Percentiles rank a stretch among this genome's conserved stretches.
phyloP scores from a whole-genome alignment of 2,797 vertebrate genomes.

The Esox lucius region DNA sequence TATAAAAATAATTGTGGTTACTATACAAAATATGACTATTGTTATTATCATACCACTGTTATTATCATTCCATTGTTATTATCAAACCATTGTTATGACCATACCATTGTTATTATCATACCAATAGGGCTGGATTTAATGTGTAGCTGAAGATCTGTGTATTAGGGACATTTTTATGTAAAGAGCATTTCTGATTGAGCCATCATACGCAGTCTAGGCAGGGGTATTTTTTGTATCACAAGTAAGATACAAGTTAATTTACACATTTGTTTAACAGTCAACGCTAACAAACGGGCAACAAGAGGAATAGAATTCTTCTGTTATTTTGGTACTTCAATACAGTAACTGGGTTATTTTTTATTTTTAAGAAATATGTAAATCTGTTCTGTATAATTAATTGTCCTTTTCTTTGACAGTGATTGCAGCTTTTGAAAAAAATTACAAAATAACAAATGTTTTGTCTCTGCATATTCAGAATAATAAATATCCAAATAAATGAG shows the following conservation, averaged over 20 bases:
- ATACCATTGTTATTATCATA: too few species aligned
- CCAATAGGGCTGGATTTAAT: too few species aligned
- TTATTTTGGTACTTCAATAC: slow-evolving; percentile 78
- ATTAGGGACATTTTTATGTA: too few species aligned
- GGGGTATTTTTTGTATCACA: slow-evolving; percentile 53
- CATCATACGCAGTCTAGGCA: too few species aligned
- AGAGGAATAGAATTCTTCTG: slow-evolving; percentile 74
- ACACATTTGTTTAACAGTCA: slow-evolving; percentile 66
- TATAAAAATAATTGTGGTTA: slow-evolving; percentile 28
- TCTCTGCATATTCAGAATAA: slow-evolving; percentile 87
- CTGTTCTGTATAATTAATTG: slow-evolving; percentile 95
- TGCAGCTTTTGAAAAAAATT: slow-evolving; percentile 83
- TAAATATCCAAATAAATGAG: slow-evolving; percentile 79
- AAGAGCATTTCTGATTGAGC: too few species aligned
- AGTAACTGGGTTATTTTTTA: slow-evolving; percentile 67
- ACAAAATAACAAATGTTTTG: slow-evolving; percentile 85
- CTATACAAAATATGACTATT: slow-evolving; percentile 20
- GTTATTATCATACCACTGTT: not conserved
- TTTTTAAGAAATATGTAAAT: slow-evolving; percentile 88
- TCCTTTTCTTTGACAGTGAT: slow-evolving; percentile 98
- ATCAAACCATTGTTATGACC: too few species aligned
- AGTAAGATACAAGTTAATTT: slow-evolving; percentile 79
- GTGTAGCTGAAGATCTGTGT: too few species aligned
- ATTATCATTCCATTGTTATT: too few species aligned
- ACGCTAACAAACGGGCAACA: slow-evolving; percentile 76